Conservation (phyloP, 2,113 vertebrate genomes). For the Hylia prasina region DNA sequence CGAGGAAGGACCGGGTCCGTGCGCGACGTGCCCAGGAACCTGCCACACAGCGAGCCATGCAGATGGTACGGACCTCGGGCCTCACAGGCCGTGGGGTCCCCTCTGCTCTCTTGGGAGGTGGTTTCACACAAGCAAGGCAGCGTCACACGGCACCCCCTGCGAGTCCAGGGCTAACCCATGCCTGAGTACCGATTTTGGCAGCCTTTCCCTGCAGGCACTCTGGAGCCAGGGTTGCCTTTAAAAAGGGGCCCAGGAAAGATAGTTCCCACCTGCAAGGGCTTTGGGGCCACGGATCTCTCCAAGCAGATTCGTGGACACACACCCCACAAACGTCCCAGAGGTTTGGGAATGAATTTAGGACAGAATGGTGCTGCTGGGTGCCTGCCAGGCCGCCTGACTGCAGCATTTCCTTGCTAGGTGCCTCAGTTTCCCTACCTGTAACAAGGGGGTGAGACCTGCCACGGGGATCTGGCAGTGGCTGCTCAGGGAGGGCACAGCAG, state of each 20-base stretch:
- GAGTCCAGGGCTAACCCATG: accelerated
- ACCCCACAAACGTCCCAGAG: neutral
- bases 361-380: too few relatives aligned
- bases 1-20: neutral
- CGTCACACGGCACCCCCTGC: accelerated
- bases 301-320: accelerated
- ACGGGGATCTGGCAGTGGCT: neutral
- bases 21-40: neutral
- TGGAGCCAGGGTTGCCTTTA: neutral
- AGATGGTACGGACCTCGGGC: accelerated
- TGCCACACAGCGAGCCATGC: neutral
- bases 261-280: neutral
- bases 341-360: neutral
- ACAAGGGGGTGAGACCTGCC: neutral
- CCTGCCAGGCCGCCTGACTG: neutral
- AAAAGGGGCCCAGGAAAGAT: accelerated
- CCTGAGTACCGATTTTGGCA: neutral
- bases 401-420: neutral
- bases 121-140: neutral
- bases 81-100: accelerated
- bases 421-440: neutral
- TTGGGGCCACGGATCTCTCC: accelerated
- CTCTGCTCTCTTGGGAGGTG: neutral
- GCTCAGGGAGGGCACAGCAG: accelerated
- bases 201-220: neutral